Evolutionary conservation across 2,888 invertebrate species (phyloP), one percentile per base, ranked within the genome.

Genomic region (Onchidella celtica): DNA sequence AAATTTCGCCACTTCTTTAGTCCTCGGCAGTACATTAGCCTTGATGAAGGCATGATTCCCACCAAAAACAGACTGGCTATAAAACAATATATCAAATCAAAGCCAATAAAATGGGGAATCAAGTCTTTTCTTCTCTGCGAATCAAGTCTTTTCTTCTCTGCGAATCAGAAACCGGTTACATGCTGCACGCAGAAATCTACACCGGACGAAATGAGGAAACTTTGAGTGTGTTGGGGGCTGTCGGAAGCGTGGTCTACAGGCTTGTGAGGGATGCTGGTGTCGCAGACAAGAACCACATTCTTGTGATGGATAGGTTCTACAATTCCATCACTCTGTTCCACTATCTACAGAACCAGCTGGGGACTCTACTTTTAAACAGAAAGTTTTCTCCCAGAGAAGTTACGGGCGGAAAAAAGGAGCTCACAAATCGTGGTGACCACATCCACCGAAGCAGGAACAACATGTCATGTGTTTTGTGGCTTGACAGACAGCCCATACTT

Each of bases 41-140:
- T 82, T 6, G 85, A 85, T 70, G 84, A 85, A 75, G 84, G 82
- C 3, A 82, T 82, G 73, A 79, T 74, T 32, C 79, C 79, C 17
- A 55, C 66, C n/a, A 78, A 82, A 38, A 76, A 73, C 68, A 36
- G 77, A 17, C 59, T 83, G 27, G 17, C 75, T 14, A 75, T 83
- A 34, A 79, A 77, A 38, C 79, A 79, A 63, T 47, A 47, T 17
- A 47, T 47, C 6, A 68, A 68, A 29, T 4, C 14, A 27, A 68
- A 80, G 32, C 80, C 70, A 4, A 29, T 76, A 14, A 74, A 76
- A 70, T 83, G 68, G 59, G 70, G 79, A 38, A 69, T 83, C 34
- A 79, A 83, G 73, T 63, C 79, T n/a, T 83, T 83, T 68, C 40
- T 79, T 29, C 17, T 24, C 21, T 61, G 59, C 63, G 79, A 38